A percentile compares a stretch with the other conserved stretches of the same genome.
phyloP scores from a whole-genome alignment of 2,113 vertebrate genomes.

The Cyprinus carpio region DNA sequence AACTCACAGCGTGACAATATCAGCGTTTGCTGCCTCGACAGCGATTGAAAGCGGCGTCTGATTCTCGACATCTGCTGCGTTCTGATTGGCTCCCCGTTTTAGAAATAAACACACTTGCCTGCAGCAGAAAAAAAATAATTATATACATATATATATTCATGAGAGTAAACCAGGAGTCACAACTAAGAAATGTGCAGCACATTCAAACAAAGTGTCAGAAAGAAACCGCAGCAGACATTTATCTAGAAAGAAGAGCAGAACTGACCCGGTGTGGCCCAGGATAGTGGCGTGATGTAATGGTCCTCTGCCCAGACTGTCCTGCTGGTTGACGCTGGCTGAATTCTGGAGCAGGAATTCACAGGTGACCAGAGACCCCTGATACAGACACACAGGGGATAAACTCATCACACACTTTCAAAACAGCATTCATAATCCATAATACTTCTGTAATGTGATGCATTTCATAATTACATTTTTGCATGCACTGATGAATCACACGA shows the following conservation, averaged over 20 bases:
- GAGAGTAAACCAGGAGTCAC: background rate
- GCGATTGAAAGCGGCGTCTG: constrained; percentile 92
- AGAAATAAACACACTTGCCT: constrained; percentile 98
- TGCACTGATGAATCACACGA: background rate
- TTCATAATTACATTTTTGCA: background rate
- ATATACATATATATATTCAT: too few species aligned
- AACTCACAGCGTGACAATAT: constrained; percentile 95
- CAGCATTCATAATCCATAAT: background rate
- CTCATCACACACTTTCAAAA: background rate
- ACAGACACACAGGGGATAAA: constrained; percentile 3
- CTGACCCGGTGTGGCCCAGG: constrained; percentile 92
- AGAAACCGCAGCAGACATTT: too few species aligned
- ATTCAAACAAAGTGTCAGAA: background rate
- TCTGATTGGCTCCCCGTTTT: constrained; percentile 96
- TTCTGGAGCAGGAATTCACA: constrained; percentile 98
- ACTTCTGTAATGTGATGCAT: background rate
- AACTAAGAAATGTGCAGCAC: background rate
- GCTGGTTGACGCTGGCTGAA: constrained; percentile 92
- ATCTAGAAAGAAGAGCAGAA: background rate
- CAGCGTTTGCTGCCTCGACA: constrained; percentile 95
- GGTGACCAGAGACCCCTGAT: constrained; percentile 90
- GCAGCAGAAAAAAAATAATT: constrained; percentile 43
- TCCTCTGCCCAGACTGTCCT: constrained; percentile 87
- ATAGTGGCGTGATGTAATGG: constrained; percentile 95
- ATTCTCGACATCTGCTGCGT: constrained; percentile 90